Percentiles rank a stretch among this genome's conserved stretches.
phyloP scores from a whole-genome alignment of 2,888 invertebrate genomes.

The Drosophila prostipennis region DNA sequence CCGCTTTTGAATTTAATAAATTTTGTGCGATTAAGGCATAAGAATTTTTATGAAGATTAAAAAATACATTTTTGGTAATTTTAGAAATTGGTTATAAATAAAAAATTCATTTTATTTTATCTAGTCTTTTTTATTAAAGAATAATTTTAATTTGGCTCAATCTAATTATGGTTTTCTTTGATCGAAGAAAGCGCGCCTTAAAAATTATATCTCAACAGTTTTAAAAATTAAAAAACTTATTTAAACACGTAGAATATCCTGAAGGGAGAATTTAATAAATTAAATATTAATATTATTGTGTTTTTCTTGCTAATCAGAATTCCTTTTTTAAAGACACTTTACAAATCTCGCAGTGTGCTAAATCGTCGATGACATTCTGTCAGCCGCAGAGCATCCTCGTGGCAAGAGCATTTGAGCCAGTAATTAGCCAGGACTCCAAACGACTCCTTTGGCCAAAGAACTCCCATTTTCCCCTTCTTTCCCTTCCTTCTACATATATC shows the following conservation, averaged over 20 bases:
- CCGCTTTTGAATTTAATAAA: background rate
- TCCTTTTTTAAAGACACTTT: background rate
- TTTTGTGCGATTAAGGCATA: background rate
- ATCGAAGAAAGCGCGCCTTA: too few species aligned
- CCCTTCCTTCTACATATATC: too few species aligned
- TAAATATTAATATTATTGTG: too few species aligned
- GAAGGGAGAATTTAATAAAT: too few species aligned
- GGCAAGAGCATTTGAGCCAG: conserved; percentile 34
- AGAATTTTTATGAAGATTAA: background rate
- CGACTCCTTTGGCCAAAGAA: conserved; percentile 13
- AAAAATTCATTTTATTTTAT: too few species aligned
- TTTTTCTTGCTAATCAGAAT: too few species aligned
- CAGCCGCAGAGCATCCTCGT: conserved; percentile 33
- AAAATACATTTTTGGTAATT: background rate
- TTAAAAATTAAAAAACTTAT: too few species aligned
- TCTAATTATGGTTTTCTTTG: too few species aligned
- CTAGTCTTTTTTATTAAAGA: too few species aligned
- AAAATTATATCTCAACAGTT: too few species aligned
- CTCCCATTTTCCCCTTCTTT: background rate
- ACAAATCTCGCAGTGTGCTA: conserved; percentile 7
- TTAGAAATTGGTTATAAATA: background rate
- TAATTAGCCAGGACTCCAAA: conserved; percentile 34
- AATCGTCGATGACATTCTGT: conserved; percentile 34
- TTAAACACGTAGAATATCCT: too few species aligned
- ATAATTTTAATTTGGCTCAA: too few species aligned